Percentiles rank a stretch among this genome's conserved stretches.
Conservation (phyloP, 2,797 vertebrate species). For the Caiman crocodilus region DNA sequence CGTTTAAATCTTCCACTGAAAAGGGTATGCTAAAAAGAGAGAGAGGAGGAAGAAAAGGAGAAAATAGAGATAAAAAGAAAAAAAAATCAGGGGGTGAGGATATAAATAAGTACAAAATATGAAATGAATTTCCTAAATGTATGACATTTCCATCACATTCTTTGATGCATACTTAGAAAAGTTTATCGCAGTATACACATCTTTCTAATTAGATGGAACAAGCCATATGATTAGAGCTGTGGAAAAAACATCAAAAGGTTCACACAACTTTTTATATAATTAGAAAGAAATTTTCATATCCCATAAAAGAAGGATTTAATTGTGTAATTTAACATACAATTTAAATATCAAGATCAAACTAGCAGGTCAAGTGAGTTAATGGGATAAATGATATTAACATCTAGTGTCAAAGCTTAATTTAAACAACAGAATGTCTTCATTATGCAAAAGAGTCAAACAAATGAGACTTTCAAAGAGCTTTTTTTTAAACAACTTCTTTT, state of each 20-base stretch:
- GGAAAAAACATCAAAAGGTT: constrained; percentile 76
- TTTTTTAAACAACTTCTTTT: constrained; percentile 77
- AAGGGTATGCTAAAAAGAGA: background rate
- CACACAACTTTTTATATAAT: constrained; percentile 77
- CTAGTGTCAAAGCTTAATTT: constrained; percentile 90
- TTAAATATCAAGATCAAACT: constrained; percentile 87
- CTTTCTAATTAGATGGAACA: constrained; percentile 76
- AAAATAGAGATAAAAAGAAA: constrained; percentile 28
- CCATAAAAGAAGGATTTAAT: constrained; percentile 84
- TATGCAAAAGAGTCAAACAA: constrained; percentile 82
- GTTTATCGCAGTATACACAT: constrained; percentile 63
- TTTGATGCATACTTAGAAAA: constrained; percentile 72
- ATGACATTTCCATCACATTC: constrained; percentile 52
- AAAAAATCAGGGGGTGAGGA: background rate
- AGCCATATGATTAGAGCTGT: constrained; percentile 72
- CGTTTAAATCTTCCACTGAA: background rate
- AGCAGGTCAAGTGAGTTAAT: constrained; percentile 85
- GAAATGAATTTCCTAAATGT: constrained; percentile 70
- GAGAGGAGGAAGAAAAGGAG: constrained; percentile 1
- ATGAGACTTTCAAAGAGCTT: constrained; percentile 80
- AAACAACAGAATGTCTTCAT: constrained; percentile 85
- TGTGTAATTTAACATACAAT: constrained; percentile 85
- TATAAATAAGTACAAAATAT: constrained; percentile 48
- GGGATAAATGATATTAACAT: constrained; percentile 86
- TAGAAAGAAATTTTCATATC: constrained; percentile 79